Base-by-base conservation (phyloP, 2,797 vertebrate genomes). In the Chlorospingus semifuscus region DNA sequence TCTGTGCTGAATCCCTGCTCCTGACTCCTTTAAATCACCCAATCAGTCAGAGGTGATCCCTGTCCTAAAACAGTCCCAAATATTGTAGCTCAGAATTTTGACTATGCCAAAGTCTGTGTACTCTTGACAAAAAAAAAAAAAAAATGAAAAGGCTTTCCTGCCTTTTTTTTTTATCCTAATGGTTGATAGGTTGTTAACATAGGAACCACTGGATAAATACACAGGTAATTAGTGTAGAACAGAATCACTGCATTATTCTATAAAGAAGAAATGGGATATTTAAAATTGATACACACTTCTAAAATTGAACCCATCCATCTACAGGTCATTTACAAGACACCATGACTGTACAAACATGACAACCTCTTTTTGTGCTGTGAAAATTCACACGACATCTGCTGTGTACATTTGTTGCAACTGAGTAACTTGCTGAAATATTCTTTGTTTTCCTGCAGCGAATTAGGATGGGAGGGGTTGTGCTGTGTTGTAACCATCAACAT, bases 341-440 rank as follows among this genome's bases (percentile, higher is more conserved):
- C 36, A 4, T 26, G 55, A 70, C 11, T 50, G 26, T 27, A 72
- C 9, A 74, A 83, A 83, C 39, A 79, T 8, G 30, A 74, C 49
- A 70, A 68, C n/a, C 36, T 42, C 39, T 84, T 55, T 87, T 14
- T 49, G 34, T 32, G 81, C n/a, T 61, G 15, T 23, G 36, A 93
- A 72, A 70, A 69, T 39, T 42, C 27, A 21, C 66, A 57, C 63
- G 49, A 49, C 53, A 91, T 53, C 65, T 89, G 64, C 32, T 77
- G 72, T 71, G 57, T 34, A 83, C 18, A 82, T 52, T 70, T 86
- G 26, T 86, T 95, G 92, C 69, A 68, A 53, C 29, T 39, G 37
- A 89, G 50, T 68, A 75, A 95, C 66, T 49, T 86, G 49, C 30
- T 76, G 36, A 91, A 89, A 71, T 61, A 94, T 83, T 95, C 83